Conservation (phyloP, 2,888 invertebrate genomes). For the Pristionchus maxplancki region DNA sequence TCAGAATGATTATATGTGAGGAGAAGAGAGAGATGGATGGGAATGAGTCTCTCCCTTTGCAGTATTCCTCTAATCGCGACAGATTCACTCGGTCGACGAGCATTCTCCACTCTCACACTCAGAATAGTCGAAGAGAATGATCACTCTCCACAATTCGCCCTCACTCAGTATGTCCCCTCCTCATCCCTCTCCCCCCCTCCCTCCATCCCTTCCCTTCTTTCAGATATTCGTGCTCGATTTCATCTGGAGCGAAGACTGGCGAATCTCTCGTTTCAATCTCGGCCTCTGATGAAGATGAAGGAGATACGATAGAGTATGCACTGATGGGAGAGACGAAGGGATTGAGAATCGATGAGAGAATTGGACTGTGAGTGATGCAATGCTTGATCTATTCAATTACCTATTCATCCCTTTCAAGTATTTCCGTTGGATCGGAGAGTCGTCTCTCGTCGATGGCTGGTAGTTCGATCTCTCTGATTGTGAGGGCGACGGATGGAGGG, state of each 20-base stretch:
- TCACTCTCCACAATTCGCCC: constrained; percentile 92
- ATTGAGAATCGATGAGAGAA: constrained; percentile 43
- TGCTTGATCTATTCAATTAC: background rate
- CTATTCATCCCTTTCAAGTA: background rate
- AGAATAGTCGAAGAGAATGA: constrained; percentile 88
- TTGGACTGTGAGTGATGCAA: constrained; percentile 9
- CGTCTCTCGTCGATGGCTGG: constrained; percentile 18
- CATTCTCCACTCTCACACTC: constrained; percentile 70
- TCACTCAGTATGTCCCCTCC: constrained; percentile 49
- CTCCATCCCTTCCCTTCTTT: constrained; percentile 32
- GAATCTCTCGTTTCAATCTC: constrained; percentile 65
- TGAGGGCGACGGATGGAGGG: constrained; percentile 90
- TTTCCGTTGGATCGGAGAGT: constrained; percentile 20
- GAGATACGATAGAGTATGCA: constrained; percentile 41
- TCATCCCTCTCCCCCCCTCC: background rate
- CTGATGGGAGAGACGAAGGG: constrained; percentile 47
- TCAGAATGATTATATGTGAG: constrained; percentile 58
- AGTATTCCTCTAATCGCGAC: constrained; percentile 66
- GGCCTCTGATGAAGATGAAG: constrained; percentile 59
- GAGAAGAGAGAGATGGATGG: background rate
- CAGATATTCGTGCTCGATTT: constrained; percentile 62
- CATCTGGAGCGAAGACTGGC: constrained; percentile 60
- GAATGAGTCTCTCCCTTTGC: constrained; percentile 28
- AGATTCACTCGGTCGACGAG: constrained; percentile 64
- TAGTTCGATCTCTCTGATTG: constrained; percentile 87